Conservation (phyloP, 2,113 vertebrate genomes). For the Platysteira castanea region DNA sequence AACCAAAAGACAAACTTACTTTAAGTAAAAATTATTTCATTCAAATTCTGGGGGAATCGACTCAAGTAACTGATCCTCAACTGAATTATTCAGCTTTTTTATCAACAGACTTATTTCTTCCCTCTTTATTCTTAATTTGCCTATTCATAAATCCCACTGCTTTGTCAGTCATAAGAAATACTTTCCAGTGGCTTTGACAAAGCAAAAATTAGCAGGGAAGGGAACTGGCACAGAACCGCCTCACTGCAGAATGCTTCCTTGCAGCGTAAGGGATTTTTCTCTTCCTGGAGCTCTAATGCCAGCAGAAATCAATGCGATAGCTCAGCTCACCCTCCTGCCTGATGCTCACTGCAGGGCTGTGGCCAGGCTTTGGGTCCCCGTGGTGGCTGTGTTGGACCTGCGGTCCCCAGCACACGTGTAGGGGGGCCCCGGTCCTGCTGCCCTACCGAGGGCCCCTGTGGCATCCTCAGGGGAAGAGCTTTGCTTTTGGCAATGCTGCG, state of each 20-base stretch:
- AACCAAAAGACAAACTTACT: slow-evolving; percentile 57
- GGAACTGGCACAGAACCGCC: background rate
- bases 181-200: slow-evolving; percentile 54
- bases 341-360: background rate
- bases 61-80: slow-evolving; percentile 57
- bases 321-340: background rate
- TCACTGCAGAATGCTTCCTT: slow-evolving; percentile 35
- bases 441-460: background rate
- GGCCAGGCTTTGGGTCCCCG: background rate
- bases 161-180: slow-evolving; percentile 59
- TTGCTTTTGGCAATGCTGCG: background rate
- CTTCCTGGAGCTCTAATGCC: slow-evolving; percentile 21
- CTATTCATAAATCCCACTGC: slow-evolving; percentile 57
- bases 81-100: slow-evolving; percentile 68
- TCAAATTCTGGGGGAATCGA: slow-evolving; percentile 44
- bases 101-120: slow-evolving; percentile 56
- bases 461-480: background rate
- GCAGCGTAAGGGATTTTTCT: slow-evolving; percentile 27
- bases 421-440: fast-evolving
- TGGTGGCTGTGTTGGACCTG: background rate
- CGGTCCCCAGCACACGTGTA: fast-evolving
- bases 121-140: slow-evolving; percentile 53
- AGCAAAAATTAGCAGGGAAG: slow-evolving; percentile 60
- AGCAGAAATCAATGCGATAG: background rate
- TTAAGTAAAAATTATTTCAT: slow-evolving; percentile 58